Percentiles rank a stretch among this genome's conserved stretches.
phyloP scores from a whole-genome alignment of 1,140 invertebrate species.

The Drosophila takahashii region DNA sequence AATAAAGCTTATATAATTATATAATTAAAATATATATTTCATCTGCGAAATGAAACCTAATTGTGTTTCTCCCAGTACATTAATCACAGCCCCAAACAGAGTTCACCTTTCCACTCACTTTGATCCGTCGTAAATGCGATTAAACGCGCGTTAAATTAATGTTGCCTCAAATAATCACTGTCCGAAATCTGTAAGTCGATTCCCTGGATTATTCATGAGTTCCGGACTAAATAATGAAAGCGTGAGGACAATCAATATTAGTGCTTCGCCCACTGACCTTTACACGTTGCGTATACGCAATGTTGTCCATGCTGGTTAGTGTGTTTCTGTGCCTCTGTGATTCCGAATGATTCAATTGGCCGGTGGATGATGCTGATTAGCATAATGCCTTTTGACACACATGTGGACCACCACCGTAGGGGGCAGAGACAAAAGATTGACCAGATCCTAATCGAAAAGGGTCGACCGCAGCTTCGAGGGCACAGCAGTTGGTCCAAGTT shows the following conservation, averaged over 20 bases:
- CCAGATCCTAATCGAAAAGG: conserved; percentile 65
- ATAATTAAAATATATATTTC: too few relatives aligned
- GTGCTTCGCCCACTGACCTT: conserved; percentile 27
- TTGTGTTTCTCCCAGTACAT: background rate
- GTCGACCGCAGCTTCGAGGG: conserved; percentile 58
- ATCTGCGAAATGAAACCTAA: background rate
- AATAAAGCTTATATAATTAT: too few relatives aligned
- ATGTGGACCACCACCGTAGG: conserved; percentile 31
- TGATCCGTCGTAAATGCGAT: conserved; percentile 32
- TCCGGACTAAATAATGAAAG: conserved; percentile 25
- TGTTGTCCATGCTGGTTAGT: conserved; percentile 12
- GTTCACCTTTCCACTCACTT: conserved; percentile 20
- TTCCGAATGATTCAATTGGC: conserved; percentile 63
- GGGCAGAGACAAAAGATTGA: conserved; percentile 3
- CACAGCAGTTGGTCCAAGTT: conserved; percentile 46
- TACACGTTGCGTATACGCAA: conserved; percentile 57
- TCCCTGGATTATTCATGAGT: conserved; percentile 64
- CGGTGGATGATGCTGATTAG: conserved; percentile 61
- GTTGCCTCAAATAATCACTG: conserved; percentile 56
- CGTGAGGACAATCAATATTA: conserved; percentile 26
- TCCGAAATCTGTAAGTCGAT: conserved; percentile 46
- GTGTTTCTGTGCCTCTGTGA: background rate
- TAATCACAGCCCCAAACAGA: conserved; percentile 12
- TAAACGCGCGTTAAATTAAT: conserved; percentile 47
- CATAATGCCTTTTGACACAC: conserved; percentile 57